Percentiles rank a stretch among this genome's conserved stretches.
Conservation (phyloP, 1,140 invertebrate species). For the Vollenhovia emeryi region DNA sequence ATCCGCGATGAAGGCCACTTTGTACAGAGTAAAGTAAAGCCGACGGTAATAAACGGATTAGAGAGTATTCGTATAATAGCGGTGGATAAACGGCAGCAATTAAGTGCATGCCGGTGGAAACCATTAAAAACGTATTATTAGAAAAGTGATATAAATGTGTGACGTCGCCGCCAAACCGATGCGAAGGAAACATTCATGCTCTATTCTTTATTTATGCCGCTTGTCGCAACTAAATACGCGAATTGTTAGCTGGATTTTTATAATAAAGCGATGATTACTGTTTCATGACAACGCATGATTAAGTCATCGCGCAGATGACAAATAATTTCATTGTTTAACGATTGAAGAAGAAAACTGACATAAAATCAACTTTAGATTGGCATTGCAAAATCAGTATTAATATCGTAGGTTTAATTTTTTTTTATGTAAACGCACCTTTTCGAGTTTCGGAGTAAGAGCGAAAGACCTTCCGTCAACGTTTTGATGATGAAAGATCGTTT, state of each 20-base stretch:
- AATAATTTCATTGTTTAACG: neutral
- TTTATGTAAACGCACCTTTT: neutral
- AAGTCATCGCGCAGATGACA: no score
- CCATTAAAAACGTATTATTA: constrained; percentile 72
- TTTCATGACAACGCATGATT: neutral
- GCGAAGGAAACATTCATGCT: neutral
- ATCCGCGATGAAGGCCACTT: constrained; percentile 63
- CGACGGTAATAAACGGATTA: constrained; percentile 72
- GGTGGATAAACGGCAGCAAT: constrained; percentile 70
- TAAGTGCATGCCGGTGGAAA: constrained; percentile 62
- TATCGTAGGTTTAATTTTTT: neutral
- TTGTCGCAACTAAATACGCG: neutral
- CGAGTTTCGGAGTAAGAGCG: neutral
- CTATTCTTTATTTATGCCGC: constrained; percentile 4
- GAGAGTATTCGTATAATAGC: constrained; percentile 72
- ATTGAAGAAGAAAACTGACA: neutral
- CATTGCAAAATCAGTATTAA: no score
- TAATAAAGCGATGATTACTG: neutral
- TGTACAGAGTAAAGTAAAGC: constrained; percentile 69
- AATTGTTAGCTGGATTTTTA: neutral
- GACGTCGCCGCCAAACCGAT: constrained; percentile 16
- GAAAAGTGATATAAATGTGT: constrained; percentile 64
- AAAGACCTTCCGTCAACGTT: neutral
- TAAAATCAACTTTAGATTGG: neutral
- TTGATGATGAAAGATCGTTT: constrained; percentile 26